Percentiles rank a stretch among this genome's conserved stretches.
phyloP scores from a whole-genome alignment of 2,888 invertebrate species.

The Drosophila melanosoma region DNA sequence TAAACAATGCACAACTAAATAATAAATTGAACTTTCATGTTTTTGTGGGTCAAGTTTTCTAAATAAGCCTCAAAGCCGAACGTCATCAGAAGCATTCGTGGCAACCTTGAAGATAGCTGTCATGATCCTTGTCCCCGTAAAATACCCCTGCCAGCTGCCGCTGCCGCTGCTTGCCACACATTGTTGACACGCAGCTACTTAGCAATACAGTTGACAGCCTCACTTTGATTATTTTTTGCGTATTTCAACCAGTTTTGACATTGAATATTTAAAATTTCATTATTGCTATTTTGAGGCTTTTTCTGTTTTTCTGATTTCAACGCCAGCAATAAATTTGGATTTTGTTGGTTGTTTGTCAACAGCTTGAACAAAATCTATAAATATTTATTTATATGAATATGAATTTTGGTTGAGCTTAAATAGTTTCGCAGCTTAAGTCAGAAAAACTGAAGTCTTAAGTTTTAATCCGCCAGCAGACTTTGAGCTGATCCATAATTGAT shows the following conservation, averaged over 20 bases:
- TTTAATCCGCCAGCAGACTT: slow-evolving; percentile 40
- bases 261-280: slow-evolving; percentile 63
- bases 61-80: neutral
- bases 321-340: slow-evolving; percentile 38
- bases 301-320: slow-evolving; percentile 29
- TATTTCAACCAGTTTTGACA: slow-evolving; percentile 68
- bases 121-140: slow-evolving; percentile 2
- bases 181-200: slow-evolving; percentile 52
- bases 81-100: neutral
- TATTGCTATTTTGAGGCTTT: slow-evolving; percentile 14
- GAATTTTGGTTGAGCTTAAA: neutral
- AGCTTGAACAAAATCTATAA: slow-evolving; percentile 27
- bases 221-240: slow-evolving; percentile 62
- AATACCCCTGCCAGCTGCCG: neutral
- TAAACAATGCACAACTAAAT: neutral
- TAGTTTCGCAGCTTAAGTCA: slow-evolving; percentile 23
- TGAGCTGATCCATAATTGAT: slow-evolving; percentile 44
- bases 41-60: neutral
- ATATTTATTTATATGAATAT: neutral
- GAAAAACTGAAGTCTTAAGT: slow-evolving; percentile 15
- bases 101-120: slow-evolving; percentile 31
- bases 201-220: slow-evolving; percentile 72
- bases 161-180: neutral
- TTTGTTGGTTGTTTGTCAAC: slow-evolving; percentile 54
- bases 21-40: neutral